Conservation (phyloP, 2,888 invertebrate species). For the Drosophila gaucha region DNA sequence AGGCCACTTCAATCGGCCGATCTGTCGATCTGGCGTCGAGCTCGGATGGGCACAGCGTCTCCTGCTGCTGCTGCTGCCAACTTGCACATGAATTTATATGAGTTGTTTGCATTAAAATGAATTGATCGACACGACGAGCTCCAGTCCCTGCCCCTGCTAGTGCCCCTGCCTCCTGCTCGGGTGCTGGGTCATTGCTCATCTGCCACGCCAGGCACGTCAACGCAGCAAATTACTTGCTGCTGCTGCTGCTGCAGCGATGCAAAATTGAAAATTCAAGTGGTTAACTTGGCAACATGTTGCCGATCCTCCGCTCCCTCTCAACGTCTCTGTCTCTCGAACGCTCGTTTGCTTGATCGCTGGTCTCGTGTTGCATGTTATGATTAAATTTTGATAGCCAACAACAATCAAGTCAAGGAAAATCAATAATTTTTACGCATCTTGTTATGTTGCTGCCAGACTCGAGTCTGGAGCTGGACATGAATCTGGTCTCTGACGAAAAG, state of each 20-base stretch:
- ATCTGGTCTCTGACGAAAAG: conserved; percentile 59
- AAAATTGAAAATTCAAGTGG: conserved; percentile 79
- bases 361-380: conserved; percentile 74
- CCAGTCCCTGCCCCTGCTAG: background rate
- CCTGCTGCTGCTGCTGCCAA: conserved; percentile 40
- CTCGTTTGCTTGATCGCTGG: conserved; percentile 4
- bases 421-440: conserved; percentile 83
- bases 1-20: conserved; percentile 40
- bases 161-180: conserved; percentile 11
- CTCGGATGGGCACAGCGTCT: conserved; percentile 7
- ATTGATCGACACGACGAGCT: conserved; percentile 74
- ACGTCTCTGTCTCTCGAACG: background rate
- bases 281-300: conserved; percentile 77
- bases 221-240: conserved; percentile 76
- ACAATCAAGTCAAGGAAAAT: conserved; percentile 81
- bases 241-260: conserved; percentile 56
- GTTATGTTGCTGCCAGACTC: conserved; percentile 64
- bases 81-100: conserved; percentile 77
- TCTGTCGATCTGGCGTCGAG: conserved; percentile 42
- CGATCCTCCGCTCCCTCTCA: background rate
- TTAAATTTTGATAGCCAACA: conserved; percentile 82
- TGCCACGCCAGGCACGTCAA: conserved; percentile 79
- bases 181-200: conserved; percentile 74
- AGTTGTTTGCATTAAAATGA: conserved; percentile 78
- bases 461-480: background rate